Evolutionary conservation across 2,113 vertebrate species (phyloP).

Genomic region (Erythrolamprus reginae): DNA sequence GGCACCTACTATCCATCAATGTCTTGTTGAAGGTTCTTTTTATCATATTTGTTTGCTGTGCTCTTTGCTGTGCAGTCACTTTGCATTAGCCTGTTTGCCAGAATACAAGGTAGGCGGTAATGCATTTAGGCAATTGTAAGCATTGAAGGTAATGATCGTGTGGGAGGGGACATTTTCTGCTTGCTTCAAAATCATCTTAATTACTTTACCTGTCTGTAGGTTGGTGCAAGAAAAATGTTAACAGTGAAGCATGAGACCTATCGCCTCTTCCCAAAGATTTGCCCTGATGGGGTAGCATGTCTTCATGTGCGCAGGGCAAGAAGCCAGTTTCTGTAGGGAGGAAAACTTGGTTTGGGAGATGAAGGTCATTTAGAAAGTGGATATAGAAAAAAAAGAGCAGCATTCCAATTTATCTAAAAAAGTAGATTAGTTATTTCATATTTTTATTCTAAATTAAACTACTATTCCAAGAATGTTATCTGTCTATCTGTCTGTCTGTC

Average conservation of each 20-base stretch:
- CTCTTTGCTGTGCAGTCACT: conserved; percentile 8
- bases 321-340: not conserved
- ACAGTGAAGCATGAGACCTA: not conserved
- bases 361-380: not conserved
- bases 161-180: not conserved
- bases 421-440: not conserved
- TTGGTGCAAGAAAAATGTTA: not conserved
- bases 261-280: not conserved
- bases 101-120: not conserved
- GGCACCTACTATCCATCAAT: conserved; percentile 5
- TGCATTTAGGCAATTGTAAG: not conserved
- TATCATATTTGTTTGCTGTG: conserved; percentile 1
- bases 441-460: not conserved
- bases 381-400: no score
- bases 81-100: conserved; percentile 6
- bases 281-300: not conserved
- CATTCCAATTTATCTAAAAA: not conserved
- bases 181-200: not conserved
- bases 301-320: not conserved
- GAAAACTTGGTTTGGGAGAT: not conserved
- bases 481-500: no score
- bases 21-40: not conserved
- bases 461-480: not conserved
- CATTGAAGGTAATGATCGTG: not conserved
- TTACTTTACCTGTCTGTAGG: not conserved